Evolutionary conservation across 92 coral and sea anemone species (phyloP), one percentile per base, ranked within the genome.

Genomic region (Zoanthus solanderi): DNA sequence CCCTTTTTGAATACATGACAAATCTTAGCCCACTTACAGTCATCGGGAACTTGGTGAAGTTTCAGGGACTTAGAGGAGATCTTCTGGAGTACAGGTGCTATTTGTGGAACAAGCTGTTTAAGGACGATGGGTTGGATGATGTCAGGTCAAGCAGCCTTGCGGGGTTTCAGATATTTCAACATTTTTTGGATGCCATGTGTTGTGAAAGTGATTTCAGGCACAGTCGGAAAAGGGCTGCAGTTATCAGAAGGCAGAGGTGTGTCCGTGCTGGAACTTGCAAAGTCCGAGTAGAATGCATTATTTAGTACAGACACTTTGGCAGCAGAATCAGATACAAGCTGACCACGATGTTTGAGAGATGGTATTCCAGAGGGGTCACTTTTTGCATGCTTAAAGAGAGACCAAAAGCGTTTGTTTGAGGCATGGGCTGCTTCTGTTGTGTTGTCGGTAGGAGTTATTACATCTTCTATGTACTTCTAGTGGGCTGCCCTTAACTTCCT

Each of bases 81-180:
- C 80, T 46, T 53, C 80, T 75, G 80, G 46, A 75, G 80, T 46
- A 75, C 37, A 18, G 80, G 80, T 75, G 63, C 80, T 46, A 75
- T 75, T 34, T 46, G 63, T 75, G 80, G 23, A 29, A 34, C 80
- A 56, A 75, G 57, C 31, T 75, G 80, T 75, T 75, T 75, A 75
- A 75, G 80, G 63, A 68, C 74, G 37, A 71, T 71, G 76, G 76
- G 76, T 71, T 71, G 76, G 76, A 71, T 71, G 76, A 32, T 71
- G 76, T 71, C 76, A 34, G 76, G 76, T 71, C 48, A 48, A 71
- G 76, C 76, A 71, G 76, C 76, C 76, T 71, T 71, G 50, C 34
- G 76, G 76, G 76, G 75, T 71, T 31, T 71, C 76, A 71, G 48
- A 34, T 32, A 32, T 10, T 71, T 71, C 17, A 69, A 69, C 74